These are phyloP conservation scores for Hycleus phaleratus DNA, from an alignment of 1,140 invertebrate species.

Conservation along the genomic window DNA sequence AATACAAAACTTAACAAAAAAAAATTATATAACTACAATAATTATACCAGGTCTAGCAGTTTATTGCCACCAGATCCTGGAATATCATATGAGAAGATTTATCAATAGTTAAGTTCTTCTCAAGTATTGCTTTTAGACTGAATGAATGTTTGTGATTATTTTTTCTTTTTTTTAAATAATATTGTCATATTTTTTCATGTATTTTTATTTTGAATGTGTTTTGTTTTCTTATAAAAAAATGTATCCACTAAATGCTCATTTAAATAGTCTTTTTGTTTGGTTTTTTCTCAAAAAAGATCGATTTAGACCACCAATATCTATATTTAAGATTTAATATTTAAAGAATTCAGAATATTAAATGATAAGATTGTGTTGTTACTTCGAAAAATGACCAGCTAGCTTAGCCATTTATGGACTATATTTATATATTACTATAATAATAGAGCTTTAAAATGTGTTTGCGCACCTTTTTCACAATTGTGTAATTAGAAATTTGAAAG, in stretches of 20 bases:
- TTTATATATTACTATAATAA: neutral
- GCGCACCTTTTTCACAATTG: slow-evolving; percentile 14
- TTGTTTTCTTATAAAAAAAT: slow-evolving; percentile 5
- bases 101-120: slow-evolving; percentile 21
- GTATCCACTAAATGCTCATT: no score
- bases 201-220: slow-evolving; percentile 18
- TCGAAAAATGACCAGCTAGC: slow-evolving; percentile 31
- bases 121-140: slow-evolving; percentile 31
- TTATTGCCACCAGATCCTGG: neutral
- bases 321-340: slow-evolving; percentile 6
- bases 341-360: neutral
- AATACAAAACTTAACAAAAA: neutral
- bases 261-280: neutral
- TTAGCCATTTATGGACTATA: slow-evolving; percentile 26
- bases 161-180: slow-evolving; percentile 11
- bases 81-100: slow-evolving; percentile 23
- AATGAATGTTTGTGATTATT: slow-evolving; percentile 24
- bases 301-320: neutral
- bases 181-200: slow-evolving; percentile 14
- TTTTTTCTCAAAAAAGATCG: slow-evolving; percentile 1
- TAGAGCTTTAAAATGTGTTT: slow-evolving; percentile 19
- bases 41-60: neutral
- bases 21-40: neutral
- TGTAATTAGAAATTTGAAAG: slow-evolving; percentile 21
- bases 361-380: slow-evolving; percentile 13